These are phyloP conservation scores for Peromyscus californicus DNA, from an alignment of 2,113 vertebrate species.

Conservation along the genomic window DNA sequence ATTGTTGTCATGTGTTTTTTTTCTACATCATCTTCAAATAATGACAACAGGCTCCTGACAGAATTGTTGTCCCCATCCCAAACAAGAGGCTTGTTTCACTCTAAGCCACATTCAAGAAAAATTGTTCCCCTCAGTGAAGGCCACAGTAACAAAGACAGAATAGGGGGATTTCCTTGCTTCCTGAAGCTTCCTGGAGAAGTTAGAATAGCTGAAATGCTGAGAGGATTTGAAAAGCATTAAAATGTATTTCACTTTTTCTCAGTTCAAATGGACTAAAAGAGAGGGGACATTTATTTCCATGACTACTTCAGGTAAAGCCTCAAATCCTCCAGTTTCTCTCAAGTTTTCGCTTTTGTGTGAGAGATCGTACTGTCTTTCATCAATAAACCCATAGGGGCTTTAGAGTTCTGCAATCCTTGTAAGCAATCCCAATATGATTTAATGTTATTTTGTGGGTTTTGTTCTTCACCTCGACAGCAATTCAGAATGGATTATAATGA, in stretches of 20 bases:
- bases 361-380: conserved; percentile 65
- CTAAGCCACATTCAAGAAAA: conserved; percentile 38
- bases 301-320: conserved; percentile 75
- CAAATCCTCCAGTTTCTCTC: conserved; percentile 74
- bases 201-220: not conserved
- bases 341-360: conserved; percentile 69
- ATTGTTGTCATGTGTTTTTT: not conserved
- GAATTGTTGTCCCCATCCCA: not conserved
- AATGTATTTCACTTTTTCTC: conserved; percentile 66
- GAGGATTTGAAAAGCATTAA: conserved; percentile 72
- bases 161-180: conserved; percentile 6
- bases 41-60: not conserved
- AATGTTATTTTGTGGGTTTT: conserved; percentile 75
- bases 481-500: conserved; percentile 77
- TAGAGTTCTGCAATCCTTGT: conserved; percentile 66
- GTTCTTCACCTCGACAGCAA: conserved; percentile 72
- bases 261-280: conserved; percentile 73
- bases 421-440: conserved; percentile 77
- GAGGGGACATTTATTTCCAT: conserved; percentile 73
- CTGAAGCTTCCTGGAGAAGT: conserved; percentile 23
- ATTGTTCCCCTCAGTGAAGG: not conserved
- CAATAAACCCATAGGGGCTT: conserved; percentile 70
- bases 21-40: conserved; percentile 35
- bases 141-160: not conserved
- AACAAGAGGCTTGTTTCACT: not conserved